A percentile compares a stretch with the other conserved stretches of the same genome.
Conservation (phyloP, 2,113 vertebrate species). For the Muscicapa adusta region DNA sequence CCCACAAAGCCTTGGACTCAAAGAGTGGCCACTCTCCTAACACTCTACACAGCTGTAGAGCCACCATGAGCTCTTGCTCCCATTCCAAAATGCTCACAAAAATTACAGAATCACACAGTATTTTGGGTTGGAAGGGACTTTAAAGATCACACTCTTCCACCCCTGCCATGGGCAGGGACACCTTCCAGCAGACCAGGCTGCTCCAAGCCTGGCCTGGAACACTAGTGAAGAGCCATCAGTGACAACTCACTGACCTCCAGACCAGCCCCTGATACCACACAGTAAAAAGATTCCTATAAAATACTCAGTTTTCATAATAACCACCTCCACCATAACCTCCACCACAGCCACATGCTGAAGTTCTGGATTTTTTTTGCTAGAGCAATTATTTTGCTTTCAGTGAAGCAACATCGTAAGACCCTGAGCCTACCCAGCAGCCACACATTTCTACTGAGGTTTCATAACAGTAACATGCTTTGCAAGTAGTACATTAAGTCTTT, state of each 20-base stretch:
- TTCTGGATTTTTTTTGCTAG: background rate
- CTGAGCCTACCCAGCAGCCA: background rate
- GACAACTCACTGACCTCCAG: background rate
- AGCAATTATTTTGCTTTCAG: background rate
- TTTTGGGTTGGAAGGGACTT: background rate
- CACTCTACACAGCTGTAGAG: background rate
- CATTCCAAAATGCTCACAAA: rapidly evolving
- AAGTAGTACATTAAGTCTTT: background rate
- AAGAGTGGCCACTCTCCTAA: background rate
- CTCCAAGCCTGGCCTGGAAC: background rate
- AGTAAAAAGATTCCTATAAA: background rate
- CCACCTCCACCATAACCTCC: background rate
- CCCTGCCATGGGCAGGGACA: background rate
- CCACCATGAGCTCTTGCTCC: background rate
- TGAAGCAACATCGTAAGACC: background rate
- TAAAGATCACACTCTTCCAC: background rate
- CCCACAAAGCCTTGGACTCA: background rate
- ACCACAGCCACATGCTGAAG: background rate
- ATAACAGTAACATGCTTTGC: background rate
- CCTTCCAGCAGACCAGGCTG: background rate
- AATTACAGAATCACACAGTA: background rate
- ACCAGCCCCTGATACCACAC: background rate
- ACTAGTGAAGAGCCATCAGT: background rate
- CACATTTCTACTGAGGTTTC: background rate
- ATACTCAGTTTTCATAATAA: background rate